Conservation (phyloP, 2,797 vertebrate species). For the Lemur catta region DNA sequence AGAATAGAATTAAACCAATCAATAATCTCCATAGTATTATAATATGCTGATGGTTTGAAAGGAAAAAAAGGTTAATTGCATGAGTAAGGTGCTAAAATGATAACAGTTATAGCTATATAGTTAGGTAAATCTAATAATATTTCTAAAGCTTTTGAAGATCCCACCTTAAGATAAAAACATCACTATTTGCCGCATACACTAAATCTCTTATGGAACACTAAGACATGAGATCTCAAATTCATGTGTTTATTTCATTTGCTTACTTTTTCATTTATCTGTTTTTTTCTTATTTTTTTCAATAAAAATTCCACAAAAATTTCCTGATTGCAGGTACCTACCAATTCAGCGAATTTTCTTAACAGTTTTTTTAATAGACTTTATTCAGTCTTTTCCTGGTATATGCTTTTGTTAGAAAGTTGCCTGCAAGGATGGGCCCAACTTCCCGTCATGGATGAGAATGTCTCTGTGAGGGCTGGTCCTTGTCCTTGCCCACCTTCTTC, state of each 20-base stretch:
- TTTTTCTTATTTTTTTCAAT: not conserved
- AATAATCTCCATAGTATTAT: not conserved
- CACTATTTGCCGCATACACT: not conserved
- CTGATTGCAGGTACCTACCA: not conserved
- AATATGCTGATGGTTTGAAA: not conserved
- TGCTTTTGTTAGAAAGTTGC: not conserved
- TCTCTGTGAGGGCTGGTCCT: not conserved
- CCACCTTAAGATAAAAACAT: slow-evolving; percentile 8
- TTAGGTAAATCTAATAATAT: not conserved
- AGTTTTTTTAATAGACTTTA: not conserved
- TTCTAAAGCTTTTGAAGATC: slow-evolving; percentile 16
- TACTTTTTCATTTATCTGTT: not conserved
- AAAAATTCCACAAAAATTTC: not conserved
- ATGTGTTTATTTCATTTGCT: not conserved
- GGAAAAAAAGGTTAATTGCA: not conserved
- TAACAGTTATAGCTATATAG: not conserved
- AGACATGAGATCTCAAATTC: not conserved
- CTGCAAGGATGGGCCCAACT: not conserved
- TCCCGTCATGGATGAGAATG: not conserved
- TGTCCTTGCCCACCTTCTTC: not conserved
- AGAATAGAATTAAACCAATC: not conserved
- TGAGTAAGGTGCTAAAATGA: not conserved
- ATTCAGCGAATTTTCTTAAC: not conserved
- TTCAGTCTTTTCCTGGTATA: not conserved
- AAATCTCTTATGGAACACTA: not conserved